Evolutionary conservation across 2,797 vertebrate species (phyloP).

Genomic region (Chaenodraco wilsoni): DNA sequence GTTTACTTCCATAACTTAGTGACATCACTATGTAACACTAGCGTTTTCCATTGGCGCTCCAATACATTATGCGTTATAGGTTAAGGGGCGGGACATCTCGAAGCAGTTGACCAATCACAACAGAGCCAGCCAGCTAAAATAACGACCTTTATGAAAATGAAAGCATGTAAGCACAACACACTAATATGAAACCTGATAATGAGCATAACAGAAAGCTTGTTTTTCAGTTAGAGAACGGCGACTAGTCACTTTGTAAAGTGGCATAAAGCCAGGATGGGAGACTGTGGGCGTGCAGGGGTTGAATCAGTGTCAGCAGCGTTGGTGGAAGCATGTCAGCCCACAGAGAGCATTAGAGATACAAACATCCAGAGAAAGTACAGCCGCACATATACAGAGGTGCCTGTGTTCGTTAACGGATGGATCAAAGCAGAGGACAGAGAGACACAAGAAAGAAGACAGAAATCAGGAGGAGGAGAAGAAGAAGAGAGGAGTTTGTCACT

Average conservation of each 20-base stretch:
- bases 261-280: constrained; percentile 42
- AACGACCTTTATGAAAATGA: too few species aligned
- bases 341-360: constrained; percentile 78
- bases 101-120: too few species aligned
- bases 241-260: constrained; percentile 38
- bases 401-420: constrained; percentile 54
- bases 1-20: too few species aligned
- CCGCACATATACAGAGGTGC: constrained; percentile 71
- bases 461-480: constrained; percentile 13
- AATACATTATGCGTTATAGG: too few species aligned
- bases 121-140: too few species aligned
- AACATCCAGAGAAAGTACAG: constrained; percentile 80
- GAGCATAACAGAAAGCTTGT: neutral
- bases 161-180: too few species aligned
- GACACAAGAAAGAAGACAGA: constrained; percentile 30
- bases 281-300: constrained; percentile 57
- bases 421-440: constrained; percentile 51
- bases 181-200: too few species aligned
- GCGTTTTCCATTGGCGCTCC: too few species aligned
- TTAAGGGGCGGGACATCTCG: too few species aligned
- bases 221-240: constrained; percentile 22
- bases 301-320: constrained; percentile 70
- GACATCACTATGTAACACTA: too few species aligned
- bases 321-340: constrained; percentile 75
- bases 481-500: constrained; percentile 26